Evolutionary conservation across 2,888 invertebrate genomes (phyloP).

Genomic region (Drosophila villosipedis): DNA sequence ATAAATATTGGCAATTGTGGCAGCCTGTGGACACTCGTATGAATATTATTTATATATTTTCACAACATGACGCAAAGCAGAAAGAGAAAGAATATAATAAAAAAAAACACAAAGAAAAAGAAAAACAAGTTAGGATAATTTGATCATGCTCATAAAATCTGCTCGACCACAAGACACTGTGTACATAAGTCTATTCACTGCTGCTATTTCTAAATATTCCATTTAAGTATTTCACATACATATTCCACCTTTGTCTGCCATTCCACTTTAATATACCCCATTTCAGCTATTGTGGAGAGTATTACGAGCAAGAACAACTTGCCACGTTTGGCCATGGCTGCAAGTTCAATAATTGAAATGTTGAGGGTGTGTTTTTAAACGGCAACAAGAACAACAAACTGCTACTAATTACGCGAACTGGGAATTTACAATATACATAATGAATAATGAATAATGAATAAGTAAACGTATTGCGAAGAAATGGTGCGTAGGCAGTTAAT

Average conservation of each 20-base stretch:
- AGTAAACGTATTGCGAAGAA: constrained; percentile 3
- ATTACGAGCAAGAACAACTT: constrained; percentile 34
- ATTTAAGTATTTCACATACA: not conserved
- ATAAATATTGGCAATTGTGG: constrained; percentile 11
- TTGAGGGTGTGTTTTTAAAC: constrained; percentile 54
- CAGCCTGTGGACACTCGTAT: constrained; percentile 14
- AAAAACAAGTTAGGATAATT: constrained; percentile 2
- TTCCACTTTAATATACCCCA: not conserved
- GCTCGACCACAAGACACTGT: not conserved
- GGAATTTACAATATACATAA: not conserved
- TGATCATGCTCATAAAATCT: not conserved
- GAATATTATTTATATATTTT: constrained; percentile 54
- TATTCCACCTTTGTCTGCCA: not conserved
- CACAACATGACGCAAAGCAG: constrained; percentile 25
- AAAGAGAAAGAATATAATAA: constrained; percentile 5
- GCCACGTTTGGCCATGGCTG: constrained; percentile 62
- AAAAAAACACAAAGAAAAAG: constrained; percentile 10
- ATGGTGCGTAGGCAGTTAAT: constrained; percentile 8
- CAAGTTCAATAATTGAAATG: constrained; percentile 48
- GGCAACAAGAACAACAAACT: constrained; percentile 16
- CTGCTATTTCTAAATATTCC: not conserved
- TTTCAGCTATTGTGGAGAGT: no score
- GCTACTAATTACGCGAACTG: constrained; percentile 53
- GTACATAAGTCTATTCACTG: not conserved
- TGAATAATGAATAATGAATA: not conserved